Conservation (phyloP, 2,113 vertebrate genomes). For the Periophthalmus modestus region DNA sequence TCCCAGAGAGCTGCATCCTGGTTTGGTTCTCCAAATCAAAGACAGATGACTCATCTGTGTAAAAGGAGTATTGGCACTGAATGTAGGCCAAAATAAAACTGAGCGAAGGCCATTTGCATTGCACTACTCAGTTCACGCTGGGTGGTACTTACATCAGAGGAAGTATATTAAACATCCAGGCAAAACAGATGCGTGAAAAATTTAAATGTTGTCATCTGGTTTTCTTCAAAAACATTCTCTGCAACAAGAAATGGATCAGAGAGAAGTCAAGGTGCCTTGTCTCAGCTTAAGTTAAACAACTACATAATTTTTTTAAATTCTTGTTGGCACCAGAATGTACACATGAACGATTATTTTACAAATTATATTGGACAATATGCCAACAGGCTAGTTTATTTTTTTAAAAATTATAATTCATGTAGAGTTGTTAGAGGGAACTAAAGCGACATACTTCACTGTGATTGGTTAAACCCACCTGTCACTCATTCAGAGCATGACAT, state of each 20-base stretch:
- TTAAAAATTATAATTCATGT: no score
- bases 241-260: slow-evolving; percentile 7
- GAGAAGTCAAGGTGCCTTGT: not conserved
- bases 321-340: not conserved
- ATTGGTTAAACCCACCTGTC: no score
- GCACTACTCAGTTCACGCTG: slow-evolving; percentile 24
- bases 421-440: no score
- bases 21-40: slow-evolving; percentile 47
- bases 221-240: slow-evolving; percentile 30
- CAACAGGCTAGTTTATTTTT: no score
- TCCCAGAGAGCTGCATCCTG: slow-evolving; percentile 27
- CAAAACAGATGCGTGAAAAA: slow-evolving; percentile 21
- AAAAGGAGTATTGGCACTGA: slow-evolving; percentile 42
- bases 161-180: slow-evolving; percentile 33
- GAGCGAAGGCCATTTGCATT: slow-evolving; percentile 22
- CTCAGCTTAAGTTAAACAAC: not conserved
- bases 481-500: no score
- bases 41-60: slow-evolving; percentile 50
- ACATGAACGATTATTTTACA: not conserved
- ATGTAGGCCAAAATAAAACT: slow-evolving; percentile 28
- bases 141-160: slow-evolving; percentile 26
- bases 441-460: no score
- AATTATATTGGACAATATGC: not conserved
- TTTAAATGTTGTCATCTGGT: slow-evolving; percentile 33
- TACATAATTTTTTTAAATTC: not conserved